Evolutionary conservation across 1,140 invertebrate genomes (phyloP), one percentile per base, ranked within the genome.

Genomic region (Procambarus virginalis): DNA sequence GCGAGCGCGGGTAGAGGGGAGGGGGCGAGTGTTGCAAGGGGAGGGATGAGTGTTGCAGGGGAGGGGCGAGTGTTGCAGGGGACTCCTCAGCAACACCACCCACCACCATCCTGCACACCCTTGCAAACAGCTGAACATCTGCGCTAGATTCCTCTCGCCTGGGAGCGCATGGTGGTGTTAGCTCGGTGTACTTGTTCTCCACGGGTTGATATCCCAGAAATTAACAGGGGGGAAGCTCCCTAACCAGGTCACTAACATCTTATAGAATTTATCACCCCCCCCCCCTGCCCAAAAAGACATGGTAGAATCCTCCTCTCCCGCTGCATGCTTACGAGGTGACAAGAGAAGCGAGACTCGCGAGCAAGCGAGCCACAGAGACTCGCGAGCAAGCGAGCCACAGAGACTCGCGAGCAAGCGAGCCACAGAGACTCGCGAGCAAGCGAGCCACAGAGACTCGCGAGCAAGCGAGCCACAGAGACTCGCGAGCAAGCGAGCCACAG

Each of bases 71-170:
- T 64, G 60, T 64, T 10, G 10, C 17, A 64, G 68, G 2, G 68
- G 5, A 22, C 14, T 14, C 6, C 68, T 73, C 68, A 10, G 68
- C 68, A 73, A 73, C 68, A 73, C n/a, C 3, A 34, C 68, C 68
- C 68, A 10, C 68, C 68, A 3, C 68, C 5, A 6, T 34, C 68
- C 68, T 34, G 34, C n/a, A 73, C 68, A 73, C 34, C 68, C 68
- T 34, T 34, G 34, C 68, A 34, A 6, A 73, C 68, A 34, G 68
- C n/a, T 73, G 68, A 68, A 60, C 80, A 82, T 64, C 80, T 82
- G 80, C n/a, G 80, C 58, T 45, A 48, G 58, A 64, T 64, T 82
- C 58, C 80, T 68, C 58, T 68, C 80, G 58, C 34, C 80, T 82
- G 58, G 80, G 5, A 58, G 58, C 58, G 68, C 80, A 82, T 60